phyloP scores from a whole-genome alignment of 1,140 invertebrate genomes.

The Apis cerana region DNA sequence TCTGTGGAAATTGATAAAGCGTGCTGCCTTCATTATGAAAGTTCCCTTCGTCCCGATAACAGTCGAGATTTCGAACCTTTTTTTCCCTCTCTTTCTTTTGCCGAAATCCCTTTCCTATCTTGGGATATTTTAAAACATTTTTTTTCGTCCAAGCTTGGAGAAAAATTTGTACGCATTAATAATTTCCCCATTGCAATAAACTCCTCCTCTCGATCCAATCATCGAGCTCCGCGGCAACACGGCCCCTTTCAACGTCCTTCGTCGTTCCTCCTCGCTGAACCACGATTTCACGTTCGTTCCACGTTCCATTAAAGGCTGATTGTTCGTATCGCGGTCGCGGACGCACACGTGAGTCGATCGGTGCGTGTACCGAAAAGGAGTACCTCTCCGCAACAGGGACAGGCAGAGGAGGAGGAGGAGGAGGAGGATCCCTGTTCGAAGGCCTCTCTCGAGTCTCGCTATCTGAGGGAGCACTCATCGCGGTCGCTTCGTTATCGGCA shows the following conservation, averaged over 20 bases:
- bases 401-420: not conserved
- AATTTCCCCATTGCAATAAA: no score
- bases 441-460: conserved; percentile 24
- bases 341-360: conserved; percentile 27
- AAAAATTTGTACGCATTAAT: no score
- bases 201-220: no score
- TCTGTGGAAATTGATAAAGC: not conserved
- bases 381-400: not conserved
- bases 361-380: conserved; percentile 20
- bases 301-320: conserved; percentile 31
- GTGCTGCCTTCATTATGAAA: not conserved
- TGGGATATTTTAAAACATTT: no score
- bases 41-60: no score
- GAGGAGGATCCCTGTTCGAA: not conserved
- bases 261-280: not conserved
- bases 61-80: no score
- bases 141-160: no score
- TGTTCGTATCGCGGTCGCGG: conserved; percentile 21
- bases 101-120: no score
- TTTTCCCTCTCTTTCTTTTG: no score
- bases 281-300: not conserved
- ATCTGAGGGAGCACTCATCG: conserved; percentile 58
- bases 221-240: no score
- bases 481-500: conserved; percentile 65
- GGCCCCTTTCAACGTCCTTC: not conserved